Evolutionary conservation across 2,113 vertebrate genomes (phyloP), one percentile per base, ranked within the genome.

Genomic region (Thymallus thymallus): DNA sequence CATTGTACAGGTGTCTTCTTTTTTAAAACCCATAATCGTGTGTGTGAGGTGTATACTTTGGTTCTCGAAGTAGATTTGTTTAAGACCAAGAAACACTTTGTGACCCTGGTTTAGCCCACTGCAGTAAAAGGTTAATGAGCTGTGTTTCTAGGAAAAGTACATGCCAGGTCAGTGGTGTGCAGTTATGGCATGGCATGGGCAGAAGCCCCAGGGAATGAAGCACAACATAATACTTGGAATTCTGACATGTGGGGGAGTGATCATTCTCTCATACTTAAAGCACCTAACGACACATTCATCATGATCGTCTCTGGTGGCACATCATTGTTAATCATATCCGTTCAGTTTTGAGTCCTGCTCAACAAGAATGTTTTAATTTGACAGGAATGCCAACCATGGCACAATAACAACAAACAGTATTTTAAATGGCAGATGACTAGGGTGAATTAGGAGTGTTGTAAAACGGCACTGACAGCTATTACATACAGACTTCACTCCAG

Each of bases 351-450:
- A 41, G 35, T 68, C 55, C 41, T 26, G n/a, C 76, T 69, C 70
- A 63, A 69, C 55, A 85, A 79, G 73, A 85, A 84, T 81, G 83
- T 79, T 85, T 86, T 84, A 86, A 84, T 82, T 74, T 88, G 56
- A 35, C 61, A 84, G 71, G 77, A 90, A 85, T 84, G 80, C 76
- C 67, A 77, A 84, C 71, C 79, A 77, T 80, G 76, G 85, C 87
- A 83, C 46, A 78, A 79, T 82, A 78, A 79, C 69, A 73, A 77
- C 69, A 69, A 69, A 64, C 82, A 24, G 77, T 79, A 72, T 82
- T 73, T 29, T 75, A 79, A 79, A 56, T 74, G 73, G 77, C 75
- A 30, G 71, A 76, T 68, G 71, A 77, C 69, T 80, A n/a, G 24
- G 16, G 20, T 9, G 69, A 62, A 46, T 65, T 60, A 10, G 51